These are phyloP conservation scores for Erebia epiphron DNA, from an alignment of 2,888 invertebrate genomes.

Conservation along the genomic window DNA sequence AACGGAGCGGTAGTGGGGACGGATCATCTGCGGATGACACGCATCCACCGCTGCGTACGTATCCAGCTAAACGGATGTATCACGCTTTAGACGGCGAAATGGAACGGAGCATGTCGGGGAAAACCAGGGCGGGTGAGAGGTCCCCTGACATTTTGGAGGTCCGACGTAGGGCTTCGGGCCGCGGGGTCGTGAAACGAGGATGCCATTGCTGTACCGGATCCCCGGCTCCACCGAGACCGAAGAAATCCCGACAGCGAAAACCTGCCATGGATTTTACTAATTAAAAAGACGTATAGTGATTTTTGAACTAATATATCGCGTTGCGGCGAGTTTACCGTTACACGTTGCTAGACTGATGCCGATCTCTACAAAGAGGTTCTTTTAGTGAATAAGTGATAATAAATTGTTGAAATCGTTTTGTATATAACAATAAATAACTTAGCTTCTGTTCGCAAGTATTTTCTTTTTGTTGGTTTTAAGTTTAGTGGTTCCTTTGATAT, in stretches of 20 bases:
- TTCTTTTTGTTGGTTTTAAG: constrained; percentile 59
- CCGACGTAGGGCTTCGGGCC: constrained; percentile 66
- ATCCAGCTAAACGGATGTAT: constrained; percentile 62
- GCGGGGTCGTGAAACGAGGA: constrained; percentile 84
- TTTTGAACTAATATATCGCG: constrained; percentile 18
- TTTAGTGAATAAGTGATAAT: constrained; percentile 48
- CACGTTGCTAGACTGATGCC: constrained; percentile 33
- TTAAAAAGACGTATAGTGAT: constrained; percentile 35
- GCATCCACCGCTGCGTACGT: constrained; percentile 69
- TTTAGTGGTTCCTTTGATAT: constrained; percentile 55
- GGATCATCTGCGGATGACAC: constrained; percentile 63
- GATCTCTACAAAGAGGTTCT: constrained; percentile 61
- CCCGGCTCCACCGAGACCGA: constrained; percentile 78
- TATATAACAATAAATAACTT: constrained; percentile 68
- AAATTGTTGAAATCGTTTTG: constrained; percentile 74
- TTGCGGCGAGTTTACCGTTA: constrained; percentile 10
- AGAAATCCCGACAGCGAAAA: constrained; percentile 66
- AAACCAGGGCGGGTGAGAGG: constrained; percentile 59
- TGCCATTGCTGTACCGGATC: constrained; percentile 85
- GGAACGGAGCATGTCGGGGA: constrained; percentile 72
- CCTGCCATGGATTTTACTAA: constrained; percentile 57
- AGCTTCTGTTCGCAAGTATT: constrained; percentile 50
- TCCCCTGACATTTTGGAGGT: constrained; percentile 53
- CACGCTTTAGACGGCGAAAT: constrained; percentile 53
- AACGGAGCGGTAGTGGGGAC: constrained; percentile 60